Percentiles rank a stretch among this genome's conserved stretches.
Evolutionary conservation across 2,113 vertebrate species (phyloP).

Genomic region (Grammomys surdaster): DNA sequence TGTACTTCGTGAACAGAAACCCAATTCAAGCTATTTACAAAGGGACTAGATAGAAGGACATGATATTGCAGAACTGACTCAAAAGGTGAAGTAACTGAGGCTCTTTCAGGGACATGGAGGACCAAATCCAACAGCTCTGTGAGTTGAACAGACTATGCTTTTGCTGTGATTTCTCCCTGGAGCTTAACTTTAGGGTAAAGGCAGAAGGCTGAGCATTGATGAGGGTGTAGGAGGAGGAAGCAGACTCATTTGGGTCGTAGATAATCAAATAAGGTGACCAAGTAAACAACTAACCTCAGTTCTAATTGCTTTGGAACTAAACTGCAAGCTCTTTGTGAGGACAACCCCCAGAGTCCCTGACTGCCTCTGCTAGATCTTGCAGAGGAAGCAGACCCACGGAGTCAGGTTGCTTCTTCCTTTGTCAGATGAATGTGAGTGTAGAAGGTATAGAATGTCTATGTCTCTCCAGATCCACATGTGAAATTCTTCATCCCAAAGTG

Average conservation of each 20-base stretch:
- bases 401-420: background rate
- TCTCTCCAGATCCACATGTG: background rate
- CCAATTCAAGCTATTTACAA: background rate
- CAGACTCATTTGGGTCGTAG: background rate
- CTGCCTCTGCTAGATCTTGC: background rate
- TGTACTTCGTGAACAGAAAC: background rate
- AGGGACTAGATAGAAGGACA: background rate
- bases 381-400: background rate
- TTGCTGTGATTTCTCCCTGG: background rate
- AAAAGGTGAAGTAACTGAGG: background rate
- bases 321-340: background rate
- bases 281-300: background rate
- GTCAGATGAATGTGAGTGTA: background rate
- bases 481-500: background rate
- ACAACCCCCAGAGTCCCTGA: background rate
- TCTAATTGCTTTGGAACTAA: slow-evolving; percentile 13
- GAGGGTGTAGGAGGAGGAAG: background rate
- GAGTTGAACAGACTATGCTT: background rate
- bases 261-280: background rate
- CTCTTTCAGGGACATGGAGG: background rate
- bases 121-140: background rate
- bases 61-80: background rate
- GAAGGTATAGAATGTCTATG: background rate
- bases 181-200: background rate
- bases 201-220: too few relatives aligned